Conservation (phyloP, 2,888 invertebrate genomes). For the Heteromyza rotundicornis region DNA sequence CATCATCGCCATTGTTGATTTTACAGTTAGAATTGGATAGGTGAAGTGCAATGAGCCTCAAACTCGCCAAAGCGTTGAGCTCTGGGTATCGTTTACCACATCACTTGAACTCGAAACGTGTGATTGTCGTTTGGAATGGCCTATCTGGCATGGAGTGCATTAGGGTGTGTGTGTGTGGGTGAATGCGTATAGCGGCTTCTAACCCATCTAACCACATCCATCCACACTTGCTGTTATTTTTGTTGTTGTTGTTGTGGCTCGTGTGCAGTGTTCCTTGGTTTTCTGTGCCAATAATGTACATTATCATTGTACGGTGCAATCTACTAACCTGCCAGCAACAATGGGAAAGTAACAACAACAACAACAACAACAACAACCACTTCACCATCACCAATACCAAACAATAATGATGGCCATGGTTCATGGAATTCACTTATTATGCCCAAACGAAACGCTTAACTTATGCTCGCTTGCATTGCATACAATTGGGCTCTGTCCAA, state of each 20-base stretch:
- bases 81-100: constrained; percentile 4
- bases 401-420: neutral
- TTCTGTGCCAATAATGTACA: constrained; percentile 25
- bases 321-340: constrained; percentile 36
- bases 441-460: neutral
- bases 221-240: constrained; percentile 17
- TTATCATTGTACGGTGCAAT: constrained; percentile 30
- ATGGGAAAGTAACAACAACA: constrained; percentile 2
- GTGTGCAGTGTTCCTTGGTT: constrained; percentile 5
- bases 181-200: no score
- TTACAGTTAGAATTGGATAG: constrained; percentile 35
- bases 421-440: neutral
- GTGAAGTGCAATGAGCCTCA: no score
- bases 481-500: constrained; percentile 10
- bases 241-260: constrained; percentile 25
- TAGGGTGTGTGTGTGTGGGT: neutral
- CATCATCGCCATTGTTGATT: constrained; percentile 1
- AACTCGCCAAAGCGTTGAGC: neutral
- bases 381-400: neutral
- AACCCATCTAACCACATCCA: no score
- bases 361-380: constrained; percentile 6
- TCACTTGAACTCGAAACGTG: constrained; percentile 16
- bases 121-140: constrained; percentile 10
- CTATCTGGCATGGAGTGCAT: neutral
- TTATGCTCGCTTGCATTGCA: neutral